Evolutionary conservation across 1,140 invertebrate species (phyloP).

Genomic region (Orchesella cincta): DNA sequence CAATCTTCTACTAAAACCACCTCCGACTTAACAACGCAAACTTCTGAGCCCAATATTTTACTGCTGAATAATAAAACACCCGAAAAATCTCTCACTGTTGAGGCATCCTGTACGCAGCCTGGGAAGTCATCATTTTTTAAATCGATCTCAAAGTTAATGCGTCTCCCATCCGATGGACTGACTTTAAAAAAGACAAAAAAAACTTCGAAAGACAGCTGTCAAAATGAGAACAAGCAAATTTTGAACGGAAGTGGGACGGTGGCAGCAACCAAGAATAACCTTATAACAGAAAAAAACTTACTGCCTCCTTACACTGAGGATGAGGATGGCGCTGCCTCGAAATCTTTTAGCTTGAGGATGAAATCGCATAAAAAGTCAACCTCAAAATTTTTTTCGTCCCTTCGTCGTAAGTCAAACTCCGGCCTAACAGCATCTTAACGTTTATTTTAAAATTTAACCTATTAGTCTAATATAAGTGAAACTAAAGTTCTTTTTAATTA

Average conservation of each 20-base stretch:
- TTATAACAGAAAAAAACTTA: neutral
- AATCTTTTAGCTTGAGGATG: neutral
- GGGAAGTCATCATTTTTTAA: conserved; percentile 29
- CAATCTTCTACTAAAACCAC: too few species aligned
- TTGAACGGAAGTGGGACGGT: neutral
- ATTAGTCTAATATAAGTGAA: neutral
- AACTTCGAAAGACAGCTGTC: neutral
- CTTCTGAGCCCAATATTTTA: neutral
- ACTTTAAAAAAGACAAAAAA: neutral
- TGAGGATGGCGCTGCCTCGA: neutral
- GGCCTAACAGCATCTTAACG: neutral
- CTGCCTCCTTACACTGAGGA: neutral
- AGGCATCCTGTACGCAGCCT: neutral
- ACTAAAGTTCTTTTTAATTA: neutral
- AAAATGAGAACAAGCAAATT: neutral
- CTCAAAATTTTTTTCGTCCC: neutral
- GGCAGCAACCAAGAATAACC: neutral
- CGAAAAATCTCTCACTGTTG: neutral
- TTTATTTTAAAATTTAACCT: neutral
- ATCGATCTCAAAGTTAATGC: conserved; percentile 33
- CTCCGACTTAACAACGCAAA: neutral
- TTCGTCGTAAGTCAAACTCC: neutral
- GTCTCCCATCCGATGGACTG: neutral
- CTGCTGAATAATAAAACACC: neutral
- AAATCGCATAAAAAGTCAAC: neutral